Base-by-base conservation (phyloP, 1,140 invertebrate species). In the Phymastichus coffea region DNA sequence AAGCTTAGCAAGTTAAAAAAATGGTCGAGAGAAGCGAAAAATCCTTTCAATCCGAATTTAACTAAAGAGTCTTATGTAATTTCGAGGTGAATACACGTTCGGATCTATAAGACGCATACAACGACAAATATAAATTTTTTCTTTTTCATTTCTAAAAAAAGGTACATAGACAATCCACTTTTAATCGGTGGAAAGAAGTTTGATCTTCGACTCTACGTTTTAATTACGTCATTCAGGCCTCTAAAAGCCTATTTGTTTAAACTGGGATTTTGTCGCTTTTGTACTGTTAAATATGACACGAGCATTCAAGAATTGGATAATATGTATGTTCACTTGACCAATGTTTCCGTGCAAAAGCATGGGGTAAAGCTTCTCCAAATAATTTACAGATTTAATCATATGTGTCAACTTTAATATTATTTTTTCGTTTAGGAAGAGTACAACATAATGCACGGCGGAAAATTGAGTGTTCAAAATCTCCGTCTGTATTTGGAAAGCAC, bases 371-470 rank as follows among this genome's bases (percentile, higher is more conserved):
- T 14, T 0, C 25, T 33, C 2, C 46, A 12, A 19, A 35, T 4
- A 35, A 15, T 23, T 4, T 38, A 37, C n/a, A 22, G 2, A n/a
- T n/a, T n/a, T n/a, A n/a, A n/a, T n/a, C n/a, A n/a, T n/a, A n/a
- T n/a, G n/a, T n/a, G n/a, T n/a, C n/a, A n/a, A n/a, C 2, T 44
- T 41, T 2, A 19, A 25, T 14, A 6, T 10, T 35, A 35, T n/a
- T n/a, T n/a, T n/a, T n/a, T n/a, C n/a, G n/a, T n/a, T n/a, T 53
- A 94, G 91, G 91, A 92, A 14, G 95, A 97, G 70, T 98, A 98
- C 69, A 98, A 98, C 75, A 90, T 86, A 64, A 83, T 96, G 51
- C 95, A 98, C 68, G 95, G 95, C 4, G 95, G 95, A 0, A 98
- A 98, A 82, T 87, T 96, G 83, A 94, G 90, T 46, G 87, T 97